A percentile compares a stretch with the other conserved stretches of the same genome.
Evolutionary conservation across 2,888 invertebrate genomes (phyloP).

Genomic region (Eupsilia transversa): DNA sequence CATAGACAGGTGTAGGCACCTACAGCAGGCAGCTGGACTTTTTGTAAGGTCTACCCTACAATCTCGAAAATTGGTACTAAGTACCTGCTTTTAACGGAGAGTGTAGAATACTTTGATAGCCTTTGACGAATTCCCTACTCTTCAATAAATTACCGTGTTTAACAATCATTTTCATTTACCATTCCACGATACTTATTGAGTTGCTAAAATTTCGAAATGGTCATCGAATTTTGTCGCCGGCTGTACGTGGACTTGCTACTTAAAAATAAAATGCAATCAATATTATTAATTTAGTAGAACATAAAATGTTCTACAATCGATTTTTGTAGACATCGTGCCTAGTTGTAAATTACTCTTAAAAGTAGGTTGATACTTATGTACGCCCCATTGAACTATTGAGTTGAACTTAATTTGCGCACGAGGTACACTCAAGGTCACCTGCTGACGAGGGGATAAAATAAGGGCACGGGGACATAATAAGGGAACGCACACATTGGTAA

Average conservation of each 20-base stretch:
- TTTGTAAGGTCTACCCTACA: not conserved
- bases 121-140: not conserved
- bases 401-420: slow-evolving; percentile 12
- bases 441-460: slow-evolving; percentile 36
- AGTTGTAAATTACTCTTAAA: not conserved
- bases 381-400: slow-evolving; percentile 20
- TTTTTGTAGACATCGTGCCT: not conserved
- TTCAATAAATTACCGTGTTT: not conserved
- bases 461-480: slow-evolving; percentile 33
- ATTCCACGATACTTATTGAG: not conserved
- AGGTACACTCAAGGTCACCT: slow-evolving; percentile 41
- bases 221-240: not conserved
- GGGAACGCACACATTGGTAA: slow-evolving; percentile 24
- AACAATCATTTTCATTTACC: not conserved
- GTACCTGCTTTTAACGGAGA: not conserved
- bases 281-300: not conserved
- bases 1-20: not conserved
- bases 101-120: not conserved
- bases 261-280: not conserved
- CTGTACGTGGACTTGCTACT: not conserved
- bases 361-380: not conserved
- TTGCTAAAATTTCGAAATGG: not conserved
- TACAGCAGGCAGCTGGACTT: too few species aligned
- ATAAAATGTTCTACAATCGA: too few species aligned
- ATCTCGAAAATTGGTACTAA: not conserved